These are phyloP conservation scores for Arctia plantaginis DNA, from an alignment of 2,888 invertebrate species.

Conservation along the genomic window DNA sequence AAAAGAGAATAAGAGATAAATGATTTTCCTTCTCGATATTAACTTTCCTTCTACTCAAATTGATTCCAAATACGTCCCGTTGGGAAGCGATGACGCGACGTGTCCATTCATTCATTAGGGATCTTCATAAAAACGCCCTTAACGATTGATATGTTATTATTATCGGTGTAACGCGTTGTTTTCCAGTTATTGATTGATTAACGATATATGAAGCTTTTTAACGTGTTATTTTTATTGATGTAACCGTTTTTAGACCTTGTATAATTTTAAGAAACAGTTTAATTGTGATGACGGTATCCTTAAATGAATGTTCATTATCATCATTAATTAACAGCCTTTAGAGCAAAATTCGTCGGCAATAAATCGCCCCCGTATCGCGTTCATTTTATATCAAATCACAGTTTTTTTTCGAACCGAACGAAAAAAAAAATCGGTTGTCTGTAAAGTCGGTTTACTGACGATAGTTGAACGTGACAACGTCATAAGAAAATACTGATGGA, in stretches of 20 bases:
- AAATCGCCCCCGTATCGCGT: too few relatives aligned
- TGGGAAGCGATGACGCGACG: not conserved
- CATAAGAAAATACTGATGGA: too few relatives aligned
- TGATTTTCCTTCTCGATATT: not conserved
- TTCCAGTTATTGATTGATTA: conserved; percentile 16
- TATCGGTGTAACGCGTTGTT: not conserved
- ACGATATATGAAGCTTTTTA: not conserved
- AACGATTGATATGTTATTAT: conserved; percentile 15
- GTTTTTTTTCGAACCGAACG: too few relatives aligned
- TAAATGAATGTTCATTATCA: too few relatives aligned
- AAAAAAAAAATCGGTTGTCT: too few relatives aligned
- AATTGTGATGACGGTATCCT: too few relatives aligned
- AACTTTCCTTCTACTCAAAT: not conserved
- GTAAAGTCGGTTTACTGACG: too few relatives aligned
- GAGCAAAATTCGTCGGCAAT: too few relatives aligned
- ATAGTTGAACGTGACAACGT: too few relatives aligned
- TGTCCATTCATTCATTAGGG: not conserved
- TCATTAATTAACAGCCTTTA: too few relatives aligned
- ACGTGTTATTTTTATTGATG: not conserved
- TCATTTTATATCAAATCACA: too few relatives aligned
- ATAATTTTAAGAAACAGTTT: not conserved
- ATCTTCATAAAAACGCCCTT: conserved; percentile 6
- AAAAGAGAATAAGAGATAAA: too few relatives aligned
- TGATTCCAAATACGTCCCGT: not conserved
- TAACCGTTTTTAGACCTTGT: not conserved